phyloP scores from a whole-genome alignment of 2,797 vertebrate species.

The Enteromius argenteus region DNA sequence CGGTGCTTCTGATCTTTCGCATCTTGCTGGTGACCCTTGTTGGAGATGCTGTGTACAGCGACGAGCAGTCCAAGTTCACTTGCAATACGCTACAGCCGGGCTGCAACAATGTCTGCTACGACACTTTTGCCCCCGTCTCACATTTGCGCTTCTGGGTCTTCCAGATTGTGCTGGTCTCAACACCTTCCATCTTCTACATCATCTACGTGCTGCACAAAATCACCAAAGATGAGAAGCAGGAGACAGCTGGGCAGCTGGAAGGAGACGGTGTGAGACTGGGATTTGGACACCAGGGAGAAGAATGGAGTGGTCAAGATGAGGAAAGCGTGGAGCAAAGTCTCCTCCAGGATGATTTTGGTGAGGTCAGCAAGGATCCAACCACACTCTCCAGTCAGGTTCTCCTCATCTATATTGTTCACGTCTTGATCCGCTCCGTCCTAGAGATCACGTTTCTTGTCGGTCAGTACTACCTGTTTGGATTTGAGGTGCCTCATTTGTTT shows the following conservation, averaged over 20 bases:
- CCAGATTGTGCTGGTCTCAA: slow-evolving; percentile 77
- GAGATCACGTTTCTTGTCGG: slow-evolving; percentile 76
- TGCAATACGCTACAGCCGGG: slow-evolving; percentile 87
- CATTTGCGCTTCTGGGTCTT: slow-evolving; percentile 85
- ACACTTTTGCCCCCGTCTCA: slow-evolving; percentile 82
- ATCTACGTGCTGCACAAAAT: slow-evolving; percentile 77
- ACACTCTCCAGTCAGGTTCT: slow-evolving; percentile 64
- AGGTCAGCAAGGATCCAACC: slow-evolving; percentile 48
- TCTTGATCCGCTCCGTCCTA: slow-evolving; percentile 73
- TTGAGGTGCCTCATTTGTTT: slow-evolving; percentile 76
- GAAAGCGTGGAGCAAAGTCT: slow-evolving; percentile 55
- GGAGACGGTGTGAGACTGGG: slow-evolving; percentile 1
- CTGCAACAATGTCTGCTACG: slow-evolving; percentile 85
- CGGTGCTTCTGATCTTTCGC: slow-evolving; percentile 77
- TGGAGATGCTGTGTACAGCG: slow-evolving; percentile 82
- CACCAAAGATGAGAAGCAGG: slow-evolving; percentile 59
- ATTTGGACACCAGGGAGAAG: slow-evolving; percentile 43
- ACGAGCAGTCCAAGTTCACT: slow-evolving; percentile 83
- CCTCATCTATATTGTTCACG: slow-evolving; percentile 71
- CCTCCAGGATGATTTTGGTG: slow-evolving; percentile 48
- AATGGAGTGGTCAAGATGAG: slow-evolving; percentile 44
- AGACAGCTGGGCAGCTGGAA: slow-evolving; percentile 7
- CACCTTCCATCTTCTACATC: slow-evolving; percentile 78
- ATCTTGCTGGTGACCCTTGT: slow-evolving; percentile 77
- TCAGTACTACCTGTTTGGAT: slow-evolving; percentile 77